Conservation (phyloP, 92 coral and sea anemone genomes). For the Parazoanthus swiftii region DNA sequence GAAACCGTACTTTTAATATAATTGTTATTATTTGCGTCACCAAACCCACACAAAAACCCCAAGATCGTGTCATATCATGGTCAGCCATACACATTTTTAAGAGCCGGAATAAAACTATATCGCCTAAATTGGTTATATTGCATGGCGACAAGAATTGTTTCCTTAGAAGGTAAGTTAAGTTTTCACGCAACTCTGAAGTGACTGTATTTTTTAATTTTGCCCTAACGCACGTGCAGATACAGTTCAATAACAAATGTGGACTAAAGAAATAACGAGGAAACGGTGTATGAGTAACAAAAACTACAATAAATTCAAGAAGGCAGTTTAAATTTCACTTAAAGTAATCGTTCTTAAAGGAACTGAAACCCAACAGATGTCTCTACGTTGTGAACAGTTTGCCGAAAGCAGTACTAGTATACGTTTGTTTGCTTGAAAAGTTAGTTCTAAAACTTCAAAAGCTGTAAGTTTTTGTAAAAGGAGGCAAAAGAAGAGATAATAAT, state of each 20-base stretch:
- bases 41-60: background rate
- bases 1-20: background rate
- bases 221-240: too few species aligned
- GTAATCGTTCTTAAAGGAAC: too few species aligned
- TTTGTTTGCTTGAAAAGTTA: too few species aligned
- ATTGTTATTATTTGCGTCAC: background rate
- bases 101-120: background rate
- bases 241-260: too few species aligned
- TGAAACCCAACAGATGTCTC: background rate
- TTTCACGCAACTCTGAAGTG: background rate
- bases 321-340: background rate
- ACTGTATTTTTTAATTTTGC: too few species aligned
- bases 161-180: background rate
- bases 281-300: background rate
- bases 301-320: background rate
- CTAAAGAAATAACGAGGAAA: background rate
- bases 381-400: background rate
- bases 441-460: too few species aligned
- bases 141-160: background rate
- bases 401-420: background rate
- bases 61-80: background rate
- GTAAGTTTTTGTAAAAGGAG: background rate
- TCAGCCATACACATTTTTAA: background rate
- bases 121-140: background rate
- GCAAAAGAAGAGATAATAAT: background rate